Evolutionary conservation across 2,888 invertebrate genomes (phyloP).

Genomic region (Cheilosia urbana): DNA sequence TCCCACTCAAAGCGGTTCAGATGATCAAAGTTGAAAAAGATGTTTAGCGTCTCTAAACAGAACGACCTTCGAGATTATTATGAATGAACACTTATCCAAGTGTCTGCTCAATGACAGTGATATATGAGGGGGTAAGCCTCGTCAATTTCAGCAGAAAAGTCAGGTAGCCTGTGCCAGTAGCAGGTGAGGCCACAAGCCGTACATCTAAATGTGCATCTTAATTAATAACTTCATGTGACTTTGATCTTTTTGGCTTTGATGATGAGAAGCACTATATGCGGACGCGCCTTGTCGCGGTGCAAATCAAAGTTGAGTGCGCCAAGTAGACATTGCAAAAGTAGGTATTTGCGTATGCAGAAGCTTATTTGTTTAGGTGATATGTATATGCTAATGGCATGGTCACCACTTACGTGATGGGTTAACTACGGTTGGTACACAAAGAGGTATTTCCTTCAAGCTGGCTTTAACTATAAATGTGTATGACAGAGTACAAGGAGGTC

Average conservation of each 20-base stretch:
- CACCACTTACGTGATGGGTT: slow-evolving; percentile 27
- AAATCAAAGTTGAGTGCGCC: slow-evolving; percentile 31
- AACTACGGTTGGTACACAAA: not conserved
- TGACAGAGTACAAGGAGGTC: not conserved
- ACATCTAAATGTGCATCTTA: slow-evolving; percentile 40
- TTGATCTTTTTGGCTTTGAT: not conserved
- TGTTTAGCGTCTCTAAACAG: slow-evolving; percentile 29
- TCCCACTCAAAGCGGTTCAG: slow-evolving; percentile 52
- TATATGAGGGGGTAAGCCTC: slow-evolving; percentile 23
- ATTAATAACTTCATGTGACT: slow-evolving; percentile 33
- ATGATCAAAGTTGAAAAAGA: slow-evolving; percentile 5
- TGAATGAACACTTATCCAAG: slow-evolving; percentile 40
- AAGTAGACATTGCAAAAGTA: slow-evolving; percentile 12
- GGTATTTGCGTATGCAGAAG: slow-evolving; percentile 30
- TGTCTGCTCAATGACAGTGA: slow-evolving; percentile 26
- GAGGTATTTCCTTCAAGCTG: not conserved
- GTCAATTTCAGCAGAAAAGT: slow-evolving; percentile 28
- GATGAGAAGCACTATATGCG: not conserved
- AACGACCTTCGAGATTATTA: slow-evolving; percentile 50
- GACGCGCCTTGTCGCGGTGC: not conserved
- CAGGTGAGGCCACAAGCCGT: slow-evolving; percentile 33
- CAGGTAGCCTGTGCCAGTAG: slow-evolving; percentile 44
- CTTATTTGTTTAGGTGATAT: slow-evolving; percentile 15
- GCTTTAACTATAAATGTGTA: not conserved
- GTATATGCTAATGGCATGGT: slow-evolving; percentile 21